Evolutionary conservation across 2,113 vertebrate genomes (phyloP).

Genomic region (Mesitornis unicolor): DNA sequence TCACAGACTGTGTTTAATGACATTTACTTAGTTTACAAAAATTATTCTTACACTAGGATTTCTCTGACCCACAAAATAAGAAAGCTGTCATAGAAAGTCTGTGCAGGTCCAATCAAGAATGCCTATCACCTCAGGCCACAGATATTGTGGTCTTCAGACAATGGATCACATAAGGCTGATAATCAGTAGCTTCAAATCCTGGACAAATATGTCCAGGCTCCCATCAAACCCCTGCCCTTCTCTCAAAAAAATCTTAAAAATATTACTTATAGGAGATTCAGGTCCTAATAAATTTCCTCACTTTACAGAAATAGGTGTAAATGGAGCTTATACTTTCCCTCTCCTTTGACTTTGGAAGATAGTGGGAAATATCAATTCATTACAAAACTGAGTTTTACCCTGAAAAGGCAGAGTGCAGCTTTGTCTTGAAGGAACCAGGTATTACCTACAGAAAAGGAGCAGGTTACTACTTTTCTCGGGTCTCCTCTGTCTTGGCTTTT

Average conservation of each 20-base stretch:
- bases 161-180: background rate
- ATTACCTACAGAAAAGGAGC: background rate
- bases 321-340: background rate
- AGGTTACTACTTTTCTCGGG: background rate
- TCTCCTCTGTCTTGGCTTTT: background rate
- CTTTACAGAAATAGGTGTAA: background rate
- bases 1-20: background rate
- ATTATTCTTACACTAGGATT: background rate
- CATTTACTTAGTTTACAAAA: background rate
- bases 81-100: background rate
- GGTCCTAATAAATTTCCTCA: background rate
- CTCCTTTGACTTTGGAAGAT: background rate
- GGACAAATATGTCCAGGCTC: background rate
- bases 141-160: background rate
- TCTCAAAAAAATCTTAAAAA: background rate
- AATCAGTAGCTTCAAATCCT: background rate
- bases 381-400: background rate
- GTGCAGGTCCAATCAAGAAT: background rate
- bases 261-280: background rate
- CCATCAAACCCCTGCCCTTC: background rate
- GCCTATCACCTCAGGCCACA: background rate
- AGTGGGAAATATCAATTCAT: background rate
- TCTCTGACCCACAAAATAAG: background rate
- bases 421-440: background rate
- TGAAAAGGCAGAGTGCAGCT: background rate